Base-by-base conservation (phyloP, 2,888 invertebrate species). In the Epistrophe eligans region DNA sequence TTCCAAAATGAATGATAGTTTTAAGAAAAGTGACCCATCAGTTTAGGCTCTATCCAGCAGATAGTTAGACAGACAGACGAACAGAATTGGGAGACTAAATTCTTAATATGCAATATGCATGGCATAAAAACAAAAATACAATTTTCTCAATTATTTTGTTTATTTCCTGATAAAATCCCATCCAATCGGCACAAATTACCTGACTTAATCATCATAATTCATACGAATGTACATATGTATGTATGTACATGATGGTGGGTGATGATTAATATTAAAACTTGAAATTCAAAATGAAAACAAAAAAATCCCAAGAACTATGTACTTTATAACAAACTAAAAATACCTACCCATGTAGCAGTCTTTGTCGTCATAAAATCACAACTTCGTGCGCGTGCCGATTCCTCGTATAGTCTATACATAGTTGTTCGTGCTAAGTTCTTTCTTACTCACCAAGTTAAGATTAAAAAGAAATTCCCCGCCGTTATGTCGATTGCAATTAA, bases 401-500 rank as follows among this genome's bases (percentile, higher is more conserved):
- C 35, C 17, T 17, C 38, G 43, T 55, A 55, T 70, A 48, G 10
- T 32, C 24, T 4, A 38, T 45, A n/a, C n/a, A 48, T 66, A 45
- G 38, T 52, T 40, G 50, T 15, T 64, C 38, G 70, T 70, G 74
- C 70, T 80, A 32, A 55, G 9, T 55, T 55, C 28, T 55, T 55
- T 55, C 28, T 55, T 85, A 74, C 77, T 81, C 73, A 81, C n/a
- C 40, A 79, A 74, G 66, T 79, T 50, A 11, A 73, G 55, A 62
- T 80, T 81, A 70, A 73, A 64, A 38, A 32, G 77, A 81, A 85
- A 85, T 82, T 77, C 73, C 85, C 82, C 62, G 70, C 17, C 70
- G 58, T 64, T 70, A 40, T 70, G 38, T 70, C 9, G 40, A 55
- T 11, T 24, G 55, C 24, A 70, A 40, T 40, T 52, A 24, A 15